Base-by-base conservation (phyloP, 2,797 vertebrate genomes). In the Sparus aurata region DNA sequence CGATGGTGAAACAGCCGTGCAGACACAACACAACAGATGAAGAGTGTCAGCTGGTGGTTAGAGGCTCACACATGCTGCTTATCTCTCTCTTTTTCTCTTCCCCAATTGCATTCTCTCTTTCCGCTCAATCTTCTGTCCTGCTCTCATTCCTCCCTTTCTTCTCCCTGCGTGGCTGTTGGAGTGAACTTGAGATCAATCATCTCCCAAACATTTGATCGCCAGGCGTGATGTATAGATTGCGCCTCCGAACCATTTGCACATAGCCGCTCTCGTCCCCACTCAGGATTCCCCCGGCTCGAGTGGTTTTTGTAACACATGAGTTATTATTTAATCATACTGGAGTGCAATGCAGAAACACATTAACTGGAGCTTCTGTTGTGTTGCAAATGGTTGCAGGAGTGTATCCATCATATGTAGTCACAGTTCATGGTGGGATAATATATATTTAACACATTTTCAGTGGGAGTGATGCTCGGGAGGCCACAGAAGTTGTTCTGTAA, bases 11-110 rank as follows among this genome's bases (percentile, higher is more conserved):
- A 85, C 91, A 90, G 91, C 80, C 90, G 18, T 73, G 83, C 91
- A 92, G 91, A 91, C 91, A 90, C 91, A 93, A 92, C 93, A 91
- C 87, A 93, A 86, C 89, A 93, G 92, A 94, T 93, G 92, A 94
- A 86, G 82, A 84, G 82, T 92, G 92, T 94, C 93, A 93, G 92
- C 89, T 92, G 89, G 92, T 93, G 89, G 91, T 93, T 93, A 89
- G 81, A 91, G 85, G 87, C 90, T 88, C 90, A 82, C 90, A 91
- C 91, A 91, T 89, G 89, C 90, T 91, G 82, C 89, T 91, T 89
- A 88, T 88, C 91, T 89, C 77, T 77, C 80, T 83, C 79, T 75
- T 34, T 34, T 77, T 84, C 82, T 84, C 62, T 70, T 73, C 55
- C 68, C 61, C 64, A 77, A 85, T 77, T 83, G 71, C 69, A 62